Base-by-base conservation (phyloP, 1,140 invertebrate species). In the Apolygus lucorum region DNA sequence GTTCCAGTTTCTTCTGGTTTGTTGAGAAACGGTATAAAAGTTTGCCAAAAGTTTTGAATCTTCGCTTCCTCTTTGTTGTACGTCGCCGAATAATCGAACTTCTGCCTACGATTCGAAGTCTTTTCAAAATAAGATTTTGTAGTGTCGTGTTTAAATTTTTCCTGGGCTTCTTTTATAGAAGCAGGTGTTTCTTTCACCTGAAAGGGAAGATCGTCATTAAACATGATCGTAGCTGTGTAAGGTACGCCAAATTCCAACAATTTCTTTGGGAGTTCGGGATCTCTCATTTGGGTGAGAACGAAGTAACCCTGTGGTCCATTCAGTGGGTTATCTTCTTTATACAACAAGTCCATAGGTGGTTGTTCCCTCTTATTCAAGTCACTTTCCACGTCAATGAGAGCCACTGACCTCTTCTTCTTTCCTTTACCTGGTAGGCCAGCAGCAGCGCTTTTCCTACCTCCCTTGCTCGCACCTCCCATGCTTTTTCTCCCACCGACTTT, bases 251-350 rank as follows among this genome's bases (percentile, higher is more conserved):
- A 34, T 25, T 66, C 64, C 25, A 17, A 29, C 27, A 66, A 26
- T n/a, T 28, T 34, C 34, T 66, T 42, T 1, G 27, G 27, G 27
- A 66, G 28, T 14, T 29, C 29, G 1, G 64, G 64, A 66, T 66
- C 27, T n/a, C 64, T n/a, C n/a, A 66, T 2, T 66, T 66, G 64
- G 64, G 64, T 66, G 11, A 66, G n/a, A 28, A 66, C 64, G 64
- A 66, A 29, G 29, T 66, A 66, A 28, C 14, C 64, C 17, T 66
- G 64, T 4, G 64, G 64, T 21, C 64, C 64, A n/a, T 34, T 24
- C 2, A 66, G 17, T 25, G 64, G 64, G 13, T 29, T 14, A 26
- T 66, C 64, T 42, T 28, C 64, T 17, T 24, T 34, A n/a, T 34
- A 34, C 1, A n/a, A 1, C 11, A 66, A 26, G 64, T 66, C 64